phyloP scores from a whole-genome alignment of 1,140 invertebrate genomes.

The Geopemphigus sp. region DNA sequence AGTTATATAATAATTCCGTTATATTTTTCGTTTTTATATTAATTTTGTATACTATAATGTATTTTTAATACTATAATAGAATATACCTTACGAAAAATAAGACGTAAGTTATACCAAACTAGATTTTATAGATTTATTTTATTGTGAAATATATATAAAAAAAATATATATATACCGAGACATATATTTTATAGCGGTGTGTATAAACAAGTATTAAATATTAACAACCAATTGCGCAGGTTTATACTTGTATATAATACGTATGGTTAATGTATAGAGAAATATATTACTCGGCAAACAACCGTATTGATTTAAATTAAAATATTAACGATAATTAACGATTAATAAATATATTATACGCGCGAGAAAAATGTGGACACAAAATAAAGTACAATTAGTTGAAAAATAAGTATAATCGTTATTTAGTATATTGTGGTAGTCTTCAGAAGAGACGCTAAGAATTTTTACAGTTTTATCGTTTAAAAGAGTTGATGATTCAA shows the following conservation, averaged over 20 bases:
- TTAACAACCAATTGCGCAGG: background rate
- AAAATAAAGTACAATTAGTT: constrained; percentile 10
- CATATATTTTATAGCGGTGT: background rate
- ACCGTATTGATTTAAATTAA: background rate
- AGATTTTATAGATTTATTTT: constrained; percentile 2
- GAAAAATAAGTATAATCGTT: constrained; percentile 19
- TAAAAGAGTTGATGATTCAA: constrained; percentile 29
- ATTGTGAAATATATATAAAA: too few species aligned
- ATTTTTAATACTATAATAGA: background rate
- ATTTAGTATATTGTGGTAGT: constrained; percentile 23
- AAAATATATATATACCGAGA: too few species aligned
- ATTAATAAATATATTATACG: background rate
- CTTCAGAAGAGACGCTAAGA: background rate
- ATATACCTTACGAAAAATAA: too few species aligned
- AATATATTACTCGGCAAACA: background rate
- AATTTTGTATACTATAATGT: constrained; percentile 1
- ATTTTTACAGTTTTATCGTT: constrained; percentile 13
- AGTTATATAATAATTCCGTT: background rate
- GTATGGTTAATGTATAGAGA: too few species aligned
- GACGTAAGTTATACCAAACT: background rate
- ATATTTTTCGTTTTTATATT: background rate
- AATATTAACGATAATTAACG: background rate
- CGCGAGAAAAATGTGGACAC: background rate
- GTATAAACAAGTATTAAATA: background rate
- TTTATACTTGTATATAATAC: background rate